A percentile compares a stretch with the other conserved stretches of the same genome.
Evolutionary conservation across 2,797 vertebrate genomes (phyloP).

Genomic region (Sibirionetta formosa): DNA sequence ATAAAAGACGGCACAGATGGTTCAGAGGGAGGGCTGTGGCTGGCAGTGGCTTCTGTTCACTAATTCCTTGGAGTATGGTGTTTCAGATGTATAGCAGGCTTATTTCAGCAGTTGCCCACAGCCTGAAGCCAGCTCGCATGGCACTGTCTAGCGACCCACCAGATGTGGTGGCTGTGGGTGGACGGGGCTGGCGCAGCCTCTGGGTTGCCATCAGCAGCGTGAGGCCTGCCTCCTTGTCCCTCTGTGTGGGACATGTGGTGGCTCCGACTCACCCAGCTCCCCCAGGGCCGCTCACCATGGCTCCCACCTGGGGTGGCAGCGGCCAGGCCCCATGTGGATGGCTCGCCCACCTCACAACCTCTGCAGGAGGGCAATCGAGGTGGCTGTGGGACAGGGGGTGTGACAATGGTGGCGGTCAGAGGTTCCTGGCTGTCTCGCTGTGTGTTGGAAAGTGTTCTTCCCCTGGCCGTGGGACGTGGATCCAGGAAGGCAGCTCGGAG

Average conservation of each 20-base stretch:
- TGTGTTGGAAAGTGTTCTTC: neutral
- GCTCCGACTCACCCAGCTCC: too few relatives aligned
- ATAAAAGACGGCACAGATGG: neutral
- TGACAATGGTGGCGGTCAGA: neutral
- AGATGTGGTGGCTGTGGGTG: fast-evolving
- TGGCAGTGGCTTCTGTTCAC: neutral
- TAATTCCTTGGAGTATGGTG: neutral
- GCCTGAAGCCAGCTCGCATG: neutral
- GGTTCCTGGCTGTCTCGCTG: neutral
- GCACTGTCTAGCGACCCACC: neutral
- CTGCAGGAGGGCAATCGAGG: neutral
- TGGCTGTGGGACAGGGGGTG: fast-evolving
- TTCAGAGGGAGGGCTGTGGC: neutral
- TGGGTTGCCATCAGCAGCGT: neutral
- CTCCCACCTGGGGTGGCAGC: too few relatives aligned
- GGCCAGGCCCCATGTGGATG: too few relatives aligned
- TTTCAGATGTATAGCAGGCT: neutral
- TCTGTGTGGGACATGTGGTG: too few relatives aligned
- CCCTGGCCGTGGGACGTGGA: fast-evolving
- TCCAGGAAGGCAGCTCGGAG: neutral
- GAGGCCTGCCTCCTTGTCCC: neutral
- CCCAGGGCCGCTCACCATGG: too few relatives aligned
- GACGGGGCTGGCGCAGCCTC: neutral
- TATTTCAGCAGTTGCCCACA: neutral
- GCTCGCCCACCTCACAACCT: too few relatives aligned